These are phyloP conservation scores for Calyptomena viridis DNA, from an alignment of 2,113 vertebrate species.

Conservation along the genomic window DNA sequence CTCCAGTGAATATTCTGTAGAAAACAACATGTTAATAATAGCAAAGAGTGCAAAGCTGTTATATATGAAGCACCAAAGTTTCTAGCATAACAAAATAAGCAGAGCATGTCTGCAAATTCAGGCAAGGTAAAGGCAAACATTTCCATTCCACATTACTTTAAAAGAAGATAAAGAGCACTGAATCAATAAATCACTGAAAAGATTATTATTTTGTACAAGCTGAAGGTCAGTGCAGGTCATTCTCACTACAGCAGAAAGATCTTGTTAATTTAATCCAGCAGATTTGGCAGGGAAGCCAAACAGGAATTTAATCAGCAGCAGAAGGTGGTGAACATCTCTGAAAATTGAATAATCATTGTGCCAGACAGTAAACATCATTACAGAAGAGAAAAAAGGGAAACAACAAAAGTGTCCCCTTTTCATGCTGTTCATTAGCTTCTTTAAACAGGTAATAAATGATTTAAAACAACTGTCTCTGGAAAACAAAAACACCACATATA, in stretches of 20 bases:
- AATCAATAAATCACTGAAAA: slow-evolving; percentile 80
- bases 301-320: slow-evolving; percentile 76
- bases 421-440: slow-evolving; percentile 58
- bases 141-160: slow-evolving; percentile 66
- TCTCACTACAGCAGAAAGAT: slow-evolving; percentile 71
- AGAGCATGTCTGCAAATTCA: slow-evolving; percentile 53
- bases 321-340: slow-evolving; percentile 65
- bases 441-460: slow-evolving; percentile 72
- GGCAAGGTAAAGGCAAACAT: slow-evolving; percentile 50
- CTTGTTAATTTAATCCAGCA: slow-evolving; percentile 80
- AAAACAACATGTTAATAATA: slow-evolving; percentile 42
- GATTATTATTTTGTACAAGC: slow-evolving; percentile 80
- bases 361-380: slow-evolving; percentile 72
- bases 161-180: slow-evolving; percentile 66
- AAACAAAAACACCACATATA: not conserved
- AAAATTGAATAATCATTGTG: slow-evolving; percentile 74
- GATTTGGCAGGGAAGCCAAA: slow-evolving; percentile 74
- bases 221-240: slow-evolving; percentile 74
- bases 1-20: slow-evolving; percentile 12
- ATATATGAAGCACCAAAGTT: slow-evolving; percentile 43
- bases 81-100: slow-evolving; percentile 61
- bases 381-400: slow-evolving; percentile 22
- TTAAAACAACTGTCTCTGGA: slow-evolving; percentile 51
- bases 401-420: slow-evolving; percentile 33
- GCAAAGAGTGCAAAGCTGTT: slow-evolving; percentile 49